phyloP scores from a whole-genome alignment of 2,888 invertebrate genomes.

The Drosophila longiperda region DNA sequence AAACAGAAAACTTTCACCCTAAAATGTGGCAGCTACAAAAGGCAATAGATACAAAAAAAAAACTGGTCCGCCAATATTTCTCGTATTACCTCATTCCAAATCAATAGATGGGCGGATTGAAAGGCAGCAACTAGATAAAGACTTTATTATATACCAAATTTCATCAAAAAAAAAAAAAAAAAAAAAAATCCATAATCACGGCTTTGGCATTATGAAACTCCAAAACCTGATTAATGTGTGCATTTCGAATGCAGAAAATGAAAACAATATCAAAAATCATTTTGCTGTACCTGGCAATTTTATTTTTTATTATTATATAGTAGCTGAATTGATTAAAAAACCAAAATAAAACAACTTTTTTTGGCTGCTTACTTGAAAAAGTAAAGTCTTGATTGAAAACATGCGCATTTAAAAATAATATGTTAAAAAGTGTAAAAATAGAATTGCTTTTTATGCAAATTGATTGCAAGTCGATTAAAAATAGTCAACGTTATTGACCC shows the following conservation, averaged over 20 bases:
- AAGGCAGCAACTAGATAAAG: constrained; percentile 21
- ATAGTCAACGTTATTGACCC: constrained; percentile 1
- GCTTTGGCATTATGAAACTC: constrained; percentile 40
- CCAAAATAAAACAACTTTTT: background rate
- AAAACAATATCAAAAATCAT: constrained; percentile 24
- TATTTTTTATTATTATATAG: background rate
- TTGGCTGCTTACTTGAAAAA: background rate
- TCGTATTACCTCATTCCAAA: constrained; percentile 67
- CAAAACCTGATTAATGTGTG: constrained; percentile 50
- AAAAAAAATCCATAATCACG: constrained; percentile 36
- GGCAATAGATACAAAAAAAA: constrained; percentile 39
- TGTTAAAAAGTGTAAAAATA: background rate
- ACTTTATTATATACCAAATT: constrained; percentile 33
- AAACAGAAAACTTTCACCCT: constrained; percentile 62
- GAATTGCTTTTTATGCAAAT: constrained; percentile 5
- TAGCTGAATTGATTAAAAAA: background rate
- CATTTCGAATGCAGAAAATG: constrained; percentile 47
- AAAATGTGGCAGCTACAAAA: constrained; percentile 37
- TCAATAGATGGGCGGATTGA: background rate
- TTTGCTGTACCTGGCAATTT: constrained; percentile 15
- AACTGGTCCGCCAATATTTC: constrained; percentile 72
- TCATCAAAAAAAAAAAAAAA: background rate
- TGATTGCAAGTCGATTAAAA: constrained; percentile 21
- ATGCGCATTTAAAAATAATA: background rate
- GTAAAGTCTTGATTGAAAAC: background rate